Evolutionary conservation across 2,797 vertebrate genomes (phyloP), one percentile per base, ranked within the genome.

Genomic region (Agapornis canus): DNA sequence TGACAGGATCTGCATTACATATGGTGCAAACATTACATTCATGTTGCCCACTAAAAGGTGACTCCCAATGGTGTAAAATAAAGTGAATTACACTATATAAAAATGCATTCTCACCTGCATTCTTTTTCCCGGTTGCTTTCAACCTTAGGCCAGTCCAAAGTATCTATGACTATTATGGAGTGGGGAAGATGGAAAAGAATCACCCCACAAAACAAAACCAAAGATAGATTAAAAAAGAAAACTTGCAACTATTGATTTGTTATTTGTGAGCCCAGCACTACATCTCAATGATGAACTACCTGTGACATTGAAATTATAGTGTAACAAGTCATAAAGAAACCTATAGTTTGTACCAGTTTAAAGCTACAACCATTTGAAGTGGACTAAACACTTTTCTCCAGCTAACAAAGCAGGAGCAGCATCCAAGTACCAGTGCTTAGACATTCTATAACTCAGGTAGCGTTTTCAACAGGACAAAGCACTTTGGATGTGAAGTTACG

Each of bases 361-460:
- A 87, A 73, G 14, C 10, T 35, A 32, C 13, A 75, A 27, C 11
- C 43, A 72, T 48, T 25, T 59, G 14, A 85, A 91, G n/a, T 23
- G 5, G 39, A 73, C 13, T 40, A 12, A 69, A 69, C 12, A 25
- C 15, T 49, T 54, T 18, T 5, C 23, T 48, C 8, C 10, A 32
- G 26, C 17, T 49, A 60, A 56, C 20, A 52, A 86, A 78, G 32
- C 8, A n/a, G 1, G 3, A 59, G 14, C 43, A 57, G 11, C 23
- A 60, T 13, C 43, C 17, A 48, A 43, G 13, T 35, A 29, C 10
- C 1, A 0, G 2, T 18, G 8, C 7, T 21, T 9, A 10, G 21
- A 35, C 13, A 29, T 27, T 40, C 42, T 80, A 11, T 29, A 63
- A 32, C 11, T 22, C 29, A 4, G 8, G 40, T 4, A 71, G 27